A percentile compares a stretch with the other conserved stretches of the same genome.
These are phyloP conservation scores for Pterois miles DNA, from an alignment of 2,797 vertebrate genomes.

Conservation along the genomic window DNA sequence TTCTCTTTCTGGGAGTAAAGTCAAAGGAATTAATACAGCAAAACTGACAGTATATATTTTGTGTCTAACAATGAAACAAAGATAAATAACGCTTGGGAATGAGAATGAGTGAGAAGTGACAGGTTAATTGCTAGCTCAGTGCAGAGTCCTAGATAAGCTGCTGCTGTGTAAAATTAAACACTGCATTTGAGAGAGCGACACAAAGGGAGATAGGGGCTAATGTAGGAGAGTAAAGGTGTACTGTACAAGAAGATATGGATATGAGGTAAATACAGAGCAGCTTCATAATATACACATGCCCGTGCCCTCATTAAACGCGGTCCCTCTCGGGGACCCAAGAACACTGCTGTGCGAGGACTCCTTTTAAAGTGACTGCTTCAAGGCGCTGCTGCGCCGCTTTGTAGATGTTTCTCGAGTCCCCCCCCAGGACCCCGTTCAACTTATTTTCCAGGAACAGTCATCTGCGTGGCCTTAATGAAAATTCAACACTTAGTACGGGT, in stretches of 20 bases:
- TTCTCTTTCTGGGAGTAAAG: slow-evolving; percentile 16
- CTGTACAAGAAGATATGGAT: slow-evolving; percentile 36
- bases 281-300: slow-evolving; percentile 58
- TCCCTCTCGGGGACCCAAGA: slow-evolving; percentile 46
- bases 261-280: slow-evolving; percentile 51
- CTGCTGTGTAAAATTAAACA: slow-evolving; percentile 33
- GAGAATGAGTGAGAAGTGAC: slow-evolving; percentile 17
- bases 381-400: slow-evolving; percentile 66
- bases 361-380: slow-evolving; percentile 64
- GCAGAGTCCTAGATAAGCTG: background rate
- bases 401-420: slow-evolving; percentile 62
- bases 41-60: slow-evolving; percentile 17
- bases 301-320: slow-evolving; percentile 51
- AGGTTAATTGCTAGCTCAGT: slow-evolving; percentile 6
- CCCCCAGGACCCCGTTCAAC: slow-evolving; percentile 44
- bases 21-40: background rate
- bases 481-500: slow-evolving; percentile 28
- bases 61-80: background rate
- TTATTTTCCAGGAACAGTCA: slow-evolving; percentile 56
- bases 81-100: background rate
- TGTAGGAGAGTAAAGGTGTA: slow-evolving; percentile 31
- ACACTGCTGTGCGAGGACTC: slow-evolving; percentile 62
- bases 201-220: slow-evolving; percentile 17
- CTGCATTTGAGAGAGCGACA: slow-evolving; percentile 12
- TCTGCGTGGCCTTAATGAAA: slow-evolving; percentile 37